Evolutionary conservation across 2,888 invertebrate species (phyloP), one percentile per base, ranked within the genome.

Genomic region (Zhuqinia jingwanae): DNA sequence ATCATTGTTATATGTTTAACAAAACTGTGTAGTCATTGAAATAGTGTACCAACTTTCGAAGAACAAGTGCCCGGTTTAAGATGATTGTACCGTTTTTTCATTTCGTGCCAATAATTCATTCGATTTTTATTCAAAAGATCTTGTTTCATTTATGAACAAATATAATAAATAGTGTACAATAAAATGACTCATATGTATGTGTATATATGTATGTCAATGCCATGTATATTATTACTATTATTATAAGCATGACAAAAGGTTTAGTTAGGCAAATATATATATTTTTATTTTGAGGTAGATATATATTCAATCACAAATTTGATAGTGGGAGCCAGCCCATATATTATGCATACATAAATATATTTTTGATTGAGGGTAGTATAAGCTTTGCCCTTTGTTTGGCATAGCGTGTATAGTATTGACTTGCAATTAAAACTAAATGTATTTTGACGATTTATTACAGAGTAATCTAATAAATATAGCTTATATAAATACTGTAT

Each of bases 51-150:
- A 8, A 36, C 36, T 36, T 6, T 36, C 3, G 5, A 36, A 36
- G 8, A 36, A 17, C 65, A n/a, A 20, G 17, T 17, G 47, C 45
- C 70, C 2, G n/a, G 15, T 47, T 70, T n/a, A 25, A 25, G 70
- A 45, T 70, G 70, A n/a, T 47, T 15, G 45, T 70, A 42, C 70
- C 70, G 70, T 70, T 70, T 65, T 65, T n/a, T 20, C 11, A 45
- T 45, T 47, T 45, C 15, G 25, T 36, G 65, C 65, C 70, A 70
- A 70, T 47, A 45, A 50, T 36, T 15, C 50, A 45, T 17, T 70
- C 1, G 5, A 47, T 50, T 70, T 70, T 65, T 65, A 30, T n/a
- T 36, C 10, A 63, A 15, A 15, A 11, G n/a, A 65, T 36, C 36
- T 42, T 17, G 65, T 65, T 58, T 11, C 11, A 58, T 58, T n/a